A percentile compares a stretch with the other conserved stretches of the same genome.
These are phyloP conservation scores for Eupithecia insigniata DNA, from an alignment of 2,888 invertebrate species.

Conservation along the genomic window DNA sequence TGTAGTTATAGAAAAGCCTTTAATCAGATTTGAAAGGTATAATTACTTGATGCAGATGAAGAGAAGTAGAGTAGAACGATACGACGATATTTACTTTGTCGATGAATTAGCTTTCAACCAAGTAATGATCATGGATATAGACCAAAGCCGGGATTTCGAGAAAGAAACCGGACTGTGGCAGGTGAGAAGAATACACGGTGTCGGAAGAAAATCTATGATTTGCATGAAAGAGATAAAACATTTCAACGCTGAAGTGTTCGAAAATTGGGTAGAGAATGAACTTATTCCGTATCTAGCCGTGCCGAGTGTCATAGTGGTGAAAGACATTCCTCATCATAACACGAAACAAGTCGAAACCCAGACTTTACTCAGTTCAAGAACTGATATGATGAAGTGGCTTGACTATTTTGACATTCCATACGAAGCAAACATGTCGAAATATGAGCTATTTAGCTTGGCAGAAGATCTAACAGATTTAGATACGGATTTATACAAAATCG, in stretches of 20 bases:
- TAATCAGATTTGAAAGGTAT: conserved; percentile 53
- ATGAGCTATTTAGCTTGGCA: conserved; percentile 50
- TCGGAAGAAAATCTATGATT: conserved; percentile 38
- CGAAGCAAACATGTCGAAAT: conserved; percentile 44
- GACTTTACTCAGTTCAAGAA: conserved; percentile 38
- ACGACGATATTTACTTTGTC: conserved; percentile 47
- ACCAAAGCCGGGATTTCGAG: conserved; percentile 10
- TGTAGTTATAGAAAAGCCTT: conserved; percentile 57
- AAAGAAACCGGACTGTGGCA: conserved; percentile 23
- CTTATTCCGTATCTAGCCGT: conserved; percentile 38
- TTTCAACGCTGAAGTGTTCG: conserved; percentile 37
- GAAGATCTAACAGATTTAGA: conserved; percentile 49
- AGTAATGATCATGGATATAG: conserved; percentile 21
- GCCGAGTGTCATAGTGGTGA: conserved; percentile 49
- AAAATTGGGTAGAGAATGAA: conserved; percentile 44
- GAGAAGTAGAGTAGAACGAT: conserved; percentile 24
- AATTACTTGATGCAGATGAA: conserved; percentile 52
- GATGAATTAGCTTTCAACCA: conserved; percentile 46
- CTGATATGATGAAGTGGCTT: conserved; percentile 52
- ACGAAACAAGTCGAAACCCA: conserved; percentile 38
- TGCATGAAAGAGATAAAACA: conserved; percentile 29
- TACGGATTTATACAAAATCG: conserved; percentile 38
- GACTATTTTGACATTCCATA: conserved; percentile 47
- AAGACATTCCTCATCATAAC: conserved; percentile 40
- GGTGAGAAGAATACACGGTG: conserved; percentile 44